phyloP scores from a whole-genome alignment of 2,888 invertebrate species.

The Encarsia formosa region DNA sequence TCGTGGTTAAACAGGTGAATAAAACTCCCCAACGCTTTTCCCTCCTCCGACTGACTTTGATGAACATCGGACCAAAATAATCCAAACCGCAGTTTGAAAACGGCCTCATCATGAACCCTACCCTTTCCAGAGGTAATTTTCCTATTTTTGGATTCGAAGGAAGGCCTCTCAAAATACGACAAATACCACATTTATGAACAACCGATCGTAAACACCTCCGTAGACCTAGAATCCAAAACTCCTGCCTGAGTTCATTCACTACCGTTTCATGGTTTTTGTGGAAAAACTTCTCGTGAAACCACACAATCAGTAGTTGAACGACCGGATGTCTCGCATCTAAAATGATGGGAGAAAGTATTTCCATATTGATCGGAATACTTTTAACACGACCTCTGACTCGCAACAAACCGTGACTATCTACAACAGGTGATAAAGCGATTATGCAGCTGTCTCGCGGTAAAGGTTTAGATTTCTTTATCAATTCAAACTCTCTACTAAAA shows the following conservation, averaged over 20 bases:
- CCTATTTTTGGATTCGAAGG: constrained; percentile 14
- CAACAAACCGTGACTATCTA: not conserved
- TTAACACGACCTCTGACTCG: not conserved
- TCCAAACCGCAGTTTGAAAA: constrained; percentile 26
- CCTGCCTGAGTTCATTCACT: constrained; percentile 22
- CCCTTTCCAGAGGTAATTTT: constrained; percentile 5
- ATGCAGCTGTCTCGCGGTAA: no score
- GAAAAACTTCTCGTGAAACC: constrained; percentile 9
- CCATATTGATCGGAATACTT: no score
- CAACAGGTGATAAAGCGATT: no score
- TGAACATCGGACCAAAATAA: constrained; percentile 26
- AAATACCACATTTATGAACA: constrained; percentile 4
- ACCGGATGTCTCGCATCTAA: constrained; percentile 8
- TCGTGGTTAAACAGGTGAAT: constrained; percentile 25
- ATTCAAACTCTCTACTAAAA: no score
- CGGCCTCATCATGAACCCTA: constrained; percentile 16
- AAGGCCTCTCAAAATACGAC: constrained; percentile 16
- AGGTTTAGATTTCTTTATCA: no score
- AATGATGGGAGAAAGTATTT: constrained; percentile 10
- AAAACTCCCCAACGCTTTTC: constrained; percentile 25
- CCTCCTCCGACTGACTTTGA: constrained; percentile 13
- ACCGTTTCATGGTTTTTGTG: constrained; percentile 15
- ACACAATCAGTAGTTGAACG: constrained; percentile 3
- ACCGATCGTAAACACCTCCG: not conserved
- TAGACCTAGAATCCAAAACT: constrained; percentile 6